phyloP scores from a whole-genome alignment of 2,113 vertebrate genomes.

The Dermatemys mawii region DNA sequence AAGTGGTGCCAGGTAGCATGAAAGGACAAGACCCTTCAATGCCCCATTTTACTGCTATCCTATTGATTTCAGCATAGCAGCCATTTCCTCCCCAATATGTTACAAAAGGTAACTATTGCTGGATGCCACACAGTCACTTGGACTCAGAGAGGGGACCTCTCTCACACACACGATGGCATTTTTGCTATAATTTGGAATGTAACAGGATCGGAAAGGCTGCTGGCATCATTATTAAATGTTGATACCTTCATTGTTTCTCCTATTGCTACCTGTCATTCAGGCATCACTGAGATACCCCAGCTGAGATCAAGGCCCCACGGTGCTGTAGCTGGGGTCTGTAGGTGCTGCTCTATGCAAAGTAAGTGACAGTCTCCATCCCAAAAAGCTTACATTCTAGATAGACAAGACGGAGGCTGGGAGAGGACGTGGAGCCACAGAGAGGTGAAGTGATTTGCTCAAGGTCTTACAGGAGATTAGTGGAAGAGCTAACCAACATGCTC shows the following conservation, averaged over 20 bases:
- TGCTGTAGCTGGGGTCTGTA: neutral
- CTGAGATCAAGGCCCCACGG: neutral
- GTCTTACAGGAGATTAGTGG: neutral
- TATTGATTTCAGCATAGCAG: constrained; percentile 20
- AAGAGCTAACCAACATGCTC: too few species aligned
- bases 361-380: neutral
- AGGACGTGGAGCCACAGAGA: neutral
- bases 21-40: neutral
- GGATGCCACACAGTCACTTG: neutral
- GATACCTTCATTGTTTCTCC: neutral
- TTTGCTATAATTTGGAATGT: neutral
- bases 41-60: neutral
- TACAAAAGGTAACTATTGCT: neutral
- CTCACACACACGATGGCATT: neutral
- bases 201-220: neutral
- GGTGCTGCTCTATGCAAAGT: neutral
- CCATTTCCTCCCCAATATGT: neutral
- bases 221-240: neutral
- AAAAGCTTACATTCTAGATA: neutral
- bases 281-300: neutral
- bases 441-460: neutral
- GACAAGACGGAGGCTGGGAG: neutral
- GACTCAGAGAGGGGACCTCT: neutral
- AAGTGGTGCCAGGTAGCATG: neutral
- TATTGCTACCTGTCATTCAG: neutral